Conservation (phyloP, 92 coral and sea anemone species). For the Porites cylindrica region DNA sequence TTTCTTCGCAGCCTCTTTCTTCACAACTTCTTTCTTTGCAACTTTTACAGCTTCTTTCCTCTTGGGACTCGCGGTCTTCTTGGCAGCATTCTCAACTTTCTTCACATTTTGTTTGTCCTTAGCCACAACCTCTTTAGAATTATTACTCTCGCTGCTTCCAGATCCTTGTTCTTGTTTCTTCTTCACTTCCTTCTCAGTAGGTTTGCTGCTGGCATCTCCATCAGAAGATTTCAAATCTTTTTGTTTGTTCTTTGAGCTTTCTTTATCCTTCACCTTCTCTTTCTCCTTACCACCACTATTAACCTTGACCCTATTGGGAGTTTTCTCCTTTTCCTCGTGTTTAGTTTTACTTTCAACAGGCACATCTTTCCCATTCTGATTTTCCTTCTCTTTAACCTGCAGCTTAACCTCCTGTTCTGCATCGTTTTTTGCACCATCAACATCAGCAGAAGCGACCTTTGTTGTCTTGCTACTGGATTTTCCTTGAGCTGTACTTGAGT, state of each 20-base stretch:
- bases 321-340: conserved; percentile 59
- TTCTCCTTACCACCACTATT: conserved; percentile 54
- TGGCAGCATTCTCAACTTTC: conserved; percentile 41
- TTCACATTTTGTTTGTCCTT: conserved; percentile 53
- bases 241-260: conserved; percentile 47
- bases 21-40: not conserved
- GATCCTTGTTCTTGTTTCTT: conserved; percentile 58
- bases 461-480: conserved; percentile 9
- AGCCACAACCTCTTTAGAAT: conserved; percentile 60
- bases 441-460: conserved; percentile 1
- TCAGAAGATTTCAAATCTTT: conserved; percentile 60
- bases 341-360: conserved; percentile 45
- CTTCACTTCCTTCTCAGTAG: conserved; percentile 54
- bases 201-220: conserved; percentile 9
- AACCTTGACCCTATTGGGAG: conserved; percentile 13
- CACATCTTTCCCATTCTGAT: conserved; percentile 40
- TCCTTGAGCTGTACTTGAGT: conserved; percentile 6
- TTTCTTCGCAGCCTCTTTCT: conserved; percentile 24
- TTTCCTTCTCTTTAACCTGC: conserved; percentile 47
- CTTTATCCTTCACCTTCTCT: conserved; percentile 70
- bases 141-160: conserved; percentile 1
- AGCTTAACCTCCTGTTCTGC: conserved; percentile 3
- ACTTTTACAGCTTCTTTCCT: conserved; percentile 30
- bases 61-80: conserved; percentile 49
- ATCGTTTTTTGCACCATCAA: conserved; percentile 29